These are phyloP conservation scores for Chlorodrepanis virens DNA, from an alignment of 2,113 vertebrate species.

Conservation along the genomic window DNA sequence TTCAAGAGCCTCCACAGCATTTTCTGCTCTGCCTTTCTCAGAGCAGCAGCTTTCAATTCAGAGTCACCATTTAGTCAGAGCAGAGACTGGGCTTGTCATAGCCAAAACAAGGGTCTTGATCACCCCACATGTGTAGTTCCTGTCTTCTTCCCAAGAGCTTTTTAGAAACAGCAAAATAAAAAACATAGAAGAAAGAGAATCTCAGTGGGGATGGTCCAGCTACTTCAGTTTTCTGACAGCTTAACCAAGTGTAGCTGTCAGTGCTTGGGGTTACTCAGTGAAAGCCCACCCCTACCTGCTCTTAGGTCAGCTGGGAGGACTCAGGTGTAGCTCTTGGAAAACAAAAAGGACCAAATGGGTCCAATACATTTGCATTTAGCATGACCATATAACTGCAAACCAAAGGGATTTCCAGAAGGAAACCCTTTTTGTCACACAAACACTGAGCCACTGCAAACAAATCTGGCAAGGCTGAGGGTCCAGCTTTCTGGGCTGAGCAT, in stretches of 20 bases:
- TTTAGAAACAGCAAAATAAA: neutral
- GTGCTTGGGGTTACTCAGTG: neutral
- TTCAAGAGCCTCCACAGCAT: neutral
- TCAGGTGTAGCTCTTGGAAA: neutral
- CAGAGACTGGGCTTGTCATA: neutral
- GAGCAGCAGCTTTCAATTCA: neutral
- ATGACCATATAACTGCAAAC: neutral
- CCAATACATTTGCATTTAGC: neutral
- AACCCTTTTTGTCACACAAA: neutral
- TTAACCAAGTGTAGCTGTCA: neutral
- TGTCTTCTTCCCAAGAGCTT: neutral
- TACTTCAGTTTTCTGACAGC: neutral
- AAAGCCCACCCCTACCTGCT: neutral
- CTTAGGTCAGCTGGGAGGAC: neutral
- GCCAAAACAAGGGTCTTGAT: neutral
- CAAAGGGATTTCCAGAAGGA: neutral
- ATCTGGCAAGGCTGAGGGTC: neutral
- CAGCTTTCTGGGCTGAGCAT: fast-evolving
- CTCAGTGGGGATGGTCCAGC: neutral
- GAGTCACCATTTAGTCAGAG: neutral
- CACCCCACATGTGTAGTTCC: neutral
- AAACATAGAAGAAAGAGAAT: neutral
- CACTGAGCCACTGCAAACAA: neutral
- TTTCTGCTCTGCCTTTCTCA: neutral
- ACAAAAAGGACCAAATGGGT: neutral